Percentiles rank a stretch among this genome's conserved stretches.
phyloP scores from a whole-genome alignment of 1,140 invertebrate genomes.

The Ceratitis capitata region DNA sequence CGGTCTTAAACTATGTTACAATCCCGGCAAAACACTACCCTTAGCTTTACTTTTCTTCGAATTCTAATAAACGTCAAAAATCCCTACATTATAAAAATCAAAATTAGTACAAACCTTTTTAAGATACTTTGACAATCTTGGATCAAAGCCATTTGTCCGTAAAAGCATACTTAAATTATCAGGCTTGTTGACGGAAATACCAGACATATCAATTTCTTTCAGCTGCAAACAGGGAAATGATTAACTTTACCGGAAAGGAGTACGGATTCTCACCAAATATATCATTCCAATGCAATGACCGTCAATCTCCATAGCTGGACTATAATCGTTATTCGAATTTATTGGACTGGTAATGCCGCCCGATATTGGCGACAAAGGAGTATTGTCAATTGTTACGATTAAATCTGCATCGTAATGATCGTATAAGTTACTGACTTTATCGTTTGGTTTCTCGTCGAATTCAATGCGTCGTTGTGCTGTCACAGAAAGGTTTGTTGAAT shows the following conservation, averaged over 20 bases:
- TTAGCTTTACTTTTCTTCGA: too few species aligned
- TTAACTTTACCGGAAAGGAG: background rate
- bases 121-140: slow-evolving; percentile 36
- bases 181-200: slow-evolving; percentile 29
- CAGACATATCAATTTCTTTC: slow-evolving; percentile 31
- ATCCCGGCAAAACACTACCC: too few species aligned
- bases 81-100: background rate
- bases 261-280: slow-evolving; percentile 32
- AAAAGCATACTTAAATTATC: slow-evolving; percentile 18
- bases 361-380: background rate
- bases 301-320: slow-evolving; percentile 14
- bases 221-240: slow-evolving; percentile 26
- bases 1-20: too few species aligned
- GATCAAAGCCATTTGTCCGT: slow-evolving; percentile 23
- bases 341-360: slow-evolving; percentile 38
- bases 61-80: too few species aligned
- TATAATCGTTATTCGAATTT: background rate
- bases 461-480: background rate
- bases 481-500: background rate
- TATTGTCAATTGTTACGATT: background rate
- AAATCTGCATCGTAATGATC: background rate
- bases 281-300: background rate
- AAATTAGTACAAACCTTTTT: slow-evolving; percentile 36
- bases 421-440: background rate
- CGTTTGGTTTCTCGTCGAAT: background rate